Evolutionary conservation across 2,888 invertebrate species (phyloP).

Genomic region (Microplitis manilae): DNA sequence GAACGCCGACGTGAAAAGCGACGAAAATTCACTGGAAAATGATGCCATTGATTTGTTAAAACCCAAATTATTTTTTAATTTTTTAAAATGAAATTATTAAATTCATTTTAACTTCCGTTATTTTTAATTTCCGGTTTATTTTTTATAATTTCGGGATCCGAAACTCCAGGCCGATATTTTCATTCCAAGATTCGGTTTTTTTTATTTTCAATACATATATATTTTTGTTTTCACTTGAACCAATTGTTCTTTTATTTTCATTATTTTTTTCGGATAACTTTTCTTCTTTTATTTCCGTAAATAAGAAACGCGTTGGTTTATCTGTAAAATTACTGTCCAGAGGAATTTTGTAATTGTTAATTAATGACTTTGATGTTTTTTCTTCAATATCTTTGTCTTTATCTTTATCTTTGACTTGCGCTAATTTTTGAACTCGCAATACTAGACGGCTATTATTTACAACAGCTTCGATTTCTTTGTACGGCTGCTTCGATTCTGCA

Average conservation of each 20-base stretch:
- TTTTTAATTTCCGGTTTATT: slow-evolving; percentile 36
- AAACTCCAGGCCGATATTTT: slow-evolving; percentile 63
- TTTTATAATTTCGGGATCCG: slow-evolving; percentile 59
- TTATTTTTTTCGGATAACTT: not conserved
- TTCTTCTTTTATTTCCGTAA: not conserved
- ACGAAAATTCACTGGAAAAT: slow-evolving; percentile 8
- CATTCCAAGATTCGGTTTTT: slow-evolving; percentile 53
- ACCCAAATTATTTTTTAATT: too few relatives aligned
- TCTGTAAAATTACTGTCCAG: not conserved
- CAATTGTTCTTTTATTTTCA: slow-evolving; percentile 38
- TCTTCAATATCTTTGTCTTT: not conserved
- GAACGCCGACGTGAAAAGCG: not conserved
- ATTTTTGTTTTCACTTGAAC: slow-evolving; percentile 64
- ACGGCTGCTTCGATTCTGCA: slow-evolving; percentile 56
- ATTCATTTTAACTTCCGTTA: slow-evolving; percentile 23
- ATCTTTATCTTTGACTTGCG: not conserved
- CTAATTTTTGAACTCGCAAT: slow-evolving; percentile 57
- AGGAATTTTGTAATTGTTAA: not conserved
- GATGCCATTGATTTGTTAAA: not conserved
- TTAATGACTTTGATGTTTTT: not conserved
- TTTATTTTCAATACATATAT: slow-evolving; percentile 62
- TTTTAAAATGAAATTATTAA: not conserved
- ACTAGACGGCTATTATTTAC: slow-evolving; percentile 62
- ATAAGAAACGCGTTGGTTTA: not conserved
- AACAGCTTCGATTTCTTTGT: slow-evolving; percentile 63